Percentiles rank a stretch among this genome's conserved stretches.
phyloP scores from a whole-genome alignment of 2,888 invertebrate species.

The Cyclophora punctaria region DNA sequence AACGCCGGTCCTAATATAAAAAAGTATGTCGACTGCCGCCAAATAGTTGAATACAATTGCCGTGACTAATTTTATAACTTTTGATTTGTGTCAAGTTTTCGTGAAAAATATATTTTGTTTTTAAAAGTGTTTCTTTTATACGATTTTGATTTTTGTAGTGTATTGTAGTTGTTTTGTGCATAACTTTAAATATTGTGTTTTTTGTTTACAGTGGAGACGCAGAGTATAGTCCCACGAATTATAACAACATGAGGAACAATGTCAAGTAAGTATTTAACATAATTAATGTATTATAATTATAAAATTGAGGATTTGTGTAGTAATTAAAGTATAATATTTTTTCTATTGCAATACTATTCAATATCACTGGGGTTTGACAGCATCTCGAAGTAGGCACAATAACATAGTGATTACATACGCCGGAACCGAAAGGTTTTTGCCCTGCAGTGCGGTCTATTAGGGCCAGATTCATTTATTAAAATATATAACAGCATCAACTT shows the following conservation, averaged over 20 bases:
- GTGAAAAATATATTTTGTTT: conserved; percentile 1
- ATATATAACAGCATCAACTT: too few relatives aligned
- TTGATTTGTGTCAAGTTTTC: too few relatives aligned
- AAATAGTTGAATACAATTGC: background rate
- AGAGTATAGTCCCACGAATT: conserved; percentile 57
- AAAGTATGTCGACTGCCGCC: conserved; percentile 7
- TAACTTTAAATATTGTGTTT: conserved; percentile 8
- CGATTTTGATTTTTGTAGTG: background rate
- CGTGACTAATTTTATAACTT: background rate
- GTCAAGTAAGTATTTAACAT: conserved; percentile 49
- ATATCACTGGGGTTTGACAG: too few relatives aligned
- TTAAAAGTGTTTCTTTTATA: background rate
- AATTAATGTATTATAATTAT: too few relatives aligned
- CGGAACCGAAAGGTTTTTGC: too few relatives aligned
- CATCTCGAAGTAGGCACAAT: too few relatives aligned
- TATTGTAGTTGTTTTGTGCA: background rate
- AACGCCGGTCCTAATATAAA: conserved; percentile 11
- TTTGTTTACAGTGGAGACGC: conserved; percentile 59
- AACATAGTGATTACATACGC: too few relatives aligned
- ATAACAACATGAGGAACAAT: conserved; percentile 65
- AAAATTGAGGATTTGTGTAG: too few relatives aligned
- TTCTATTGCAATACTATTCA: too few relatives aligned
- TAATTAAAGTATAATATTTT: too few relatives aligned
- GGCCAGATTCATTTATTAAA: too few relatives aligned
- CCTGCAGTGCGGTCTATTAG: too few relatives aligned